Base-by-base conservation (phyloP, 2,113 vertebrate genomes). In the Euleptes europaea region DNA sequence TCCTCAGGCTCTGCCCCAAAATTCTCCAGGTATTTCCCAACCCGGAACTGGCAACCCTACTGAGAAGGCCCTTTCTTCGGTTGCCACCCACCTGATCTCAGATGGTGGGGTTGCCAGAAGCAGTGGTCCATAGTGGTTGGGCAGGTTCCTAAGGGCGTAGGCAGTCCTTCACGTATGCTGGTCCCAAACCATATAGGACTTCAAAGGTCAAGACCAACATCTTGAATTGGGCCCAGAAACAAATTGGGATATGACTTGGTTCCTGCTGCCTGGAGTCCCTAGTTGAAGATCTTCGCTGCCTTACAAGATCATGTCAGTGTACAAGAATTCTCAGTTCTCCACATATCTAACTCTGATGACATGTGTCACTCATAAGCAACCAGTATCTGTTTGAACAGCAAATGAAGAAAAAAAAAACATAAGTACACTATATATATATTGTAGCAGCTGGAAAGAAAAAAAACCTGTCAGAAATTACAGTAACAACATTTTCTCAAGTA, bases 401-500 rank as follows among this genome's bases (percentile, higher is more conserved):
- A 63, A 83, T n/a, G 15, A 14, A 35, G 9, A 57, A 23, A 15
- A 73, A 33, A 33, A 15, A 72, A n/a, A 42, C 26, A 88, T 84
- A 33, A 3, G 82, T 88, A 49, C 3, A 33, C 83, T 86, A 90
- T 93, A 91, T 85, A 71, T 67, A 47, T 74, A n/a, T n/a, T n/a
- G n/a, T n/a, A 87, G 86, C 74, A 91, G 23, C n/a, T 51, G 87
- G 86, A 69, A 60, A 69, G 74, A n/a, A n/a, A n/a, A 90, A 93
- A 85, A 74, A 90, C 76, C 74, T 91, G 84, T 88, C 23, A 87
- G 83, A 75, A 93, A 90, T 35, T 92, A 49, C 90, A 77, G 84
- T 86, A 83, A 93, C 73, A 93, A 60, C 83, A 77, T 87, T 91
- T 91, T 49, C 82, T 83, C 83, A 91, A 91, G 78, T 33, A 92